Conservation (phyloP, 2,888 invertebrate species). For the Eristalis arbustorum region DNA sequence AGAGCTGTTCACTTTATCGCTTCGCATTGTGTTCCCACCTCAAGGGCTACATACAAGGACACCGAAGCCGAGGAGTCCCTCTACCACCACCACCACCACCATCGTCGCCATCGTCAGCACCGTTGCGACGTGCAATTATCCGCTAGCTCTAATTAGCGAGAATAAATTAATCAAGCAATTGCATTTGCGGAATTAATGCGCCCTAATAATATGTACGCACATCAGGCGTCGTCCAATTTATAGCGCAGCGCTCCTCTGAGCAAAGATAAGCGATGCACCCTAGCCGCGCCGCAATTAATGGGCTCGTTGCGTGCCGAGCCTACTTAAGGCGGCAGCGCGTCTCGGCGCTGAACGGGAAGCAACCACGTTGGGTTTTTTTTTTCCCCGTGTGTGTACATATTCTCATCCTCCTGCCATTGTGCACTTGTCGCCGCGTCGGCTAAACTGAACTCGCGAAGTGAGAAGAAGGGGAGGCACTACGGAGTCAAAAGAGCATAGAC, state of each 20-base stretch:
- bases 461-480: background rate
- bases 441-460: background rate
- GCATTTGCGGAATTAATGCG: slow-evolving; percentile 67
- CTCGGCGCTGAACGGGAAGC: background rate
- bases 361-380: background rate
- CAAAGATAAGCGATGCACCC: slow-evolving; percentile 28
- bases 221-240: slow-evolving; percentile 60
- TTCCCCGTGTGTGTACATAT: background rate
- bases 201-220: slow-evolving; percentile 69
- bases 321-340: slow-evolving; percentile 38
- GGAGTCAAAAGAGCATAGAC: slow-evolving; percentile 25
- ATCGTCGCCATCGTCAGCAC: background rate
- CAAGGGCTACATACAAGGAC: slow-evolving; percentile 5
- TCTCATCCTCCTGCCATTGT: background rate
- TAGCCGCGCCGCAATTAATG: slow-evolving; percentile 38
- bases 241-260: slow-evolving; percentile 27
- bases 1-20: slow-evolving; percentile 43
- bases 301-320: slow-evolving; percentile 56
- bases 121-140: slow-evolving; percentile 45
- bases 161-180: slow-evolving; percentile 69
- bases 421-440: background rate
- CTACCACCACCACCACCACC: background rate
- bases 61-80: background rate
- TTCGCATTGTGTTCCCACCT: slow-evolving; percentile 17
- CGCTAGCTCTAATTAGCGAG: slow-evolving; percentile 61